These are phyloP conservation scores for Galeruca laticollis DNA, from an alignment of 2,888 invertebrate genomes.

Conservation along the genomic window DNA sequence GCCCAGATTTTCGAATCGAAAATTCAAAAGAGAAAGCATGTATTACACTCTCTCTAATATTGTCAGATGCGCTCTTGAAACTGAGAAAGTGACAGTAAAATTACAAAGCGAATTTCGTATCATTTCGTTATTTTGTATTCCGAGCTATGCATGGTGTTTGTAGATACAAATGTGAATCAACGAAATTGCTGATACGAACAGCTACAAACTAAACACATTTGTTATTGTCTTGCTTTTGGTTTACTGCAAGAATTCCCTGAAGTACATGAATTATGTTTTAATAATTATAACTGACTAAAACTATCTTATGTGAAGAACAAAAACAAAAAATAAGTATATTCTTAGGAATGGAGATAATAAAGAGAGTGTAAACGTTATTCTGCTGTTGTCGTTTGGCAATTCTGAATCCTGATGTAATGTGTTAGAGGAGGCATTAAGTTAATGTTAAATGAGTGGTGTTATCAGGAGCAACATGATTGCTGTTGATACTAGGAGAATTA, in stretches of 20 bases:
- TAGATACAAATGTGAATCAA: neutral
- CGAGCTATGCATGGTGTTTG: neutral
- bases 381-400: too few relatives aligned
- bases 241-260: neutral
- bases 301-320: too few relatives aligned
- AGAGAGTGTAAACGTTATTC: too few relatives aligned
- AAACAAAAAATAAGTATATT: too few relatives aligned
- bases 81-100: conserved; percentile 1
- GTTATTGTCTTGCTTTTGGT: neutral
- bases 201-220: neutral
- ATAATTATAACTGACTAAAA: neutral
- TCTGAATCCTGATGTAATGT: too few relatives aligned
- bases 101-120: neutral
- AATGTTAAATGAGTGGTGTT: too few relatives aligned
- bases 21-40: neutral
- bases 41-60: neutral
- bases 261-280: neutral
- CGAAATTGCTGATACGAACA: neutral
- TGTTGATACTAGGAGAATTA: too few relatives aligned
- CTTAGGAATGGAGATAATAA: too few relatives aligned
- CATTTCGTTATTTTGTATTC: neutral
- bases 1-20: neutral
- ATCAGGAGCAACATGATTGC: too few relatives aligned
- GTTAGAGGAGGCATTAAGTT: too few relatives aligned
- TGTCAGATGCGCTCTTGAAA: neutral